Evolutionary conservation across 2,888 invertebrate species (phyloP).

Genomic region (Hanleya hanleyi): DNA sequence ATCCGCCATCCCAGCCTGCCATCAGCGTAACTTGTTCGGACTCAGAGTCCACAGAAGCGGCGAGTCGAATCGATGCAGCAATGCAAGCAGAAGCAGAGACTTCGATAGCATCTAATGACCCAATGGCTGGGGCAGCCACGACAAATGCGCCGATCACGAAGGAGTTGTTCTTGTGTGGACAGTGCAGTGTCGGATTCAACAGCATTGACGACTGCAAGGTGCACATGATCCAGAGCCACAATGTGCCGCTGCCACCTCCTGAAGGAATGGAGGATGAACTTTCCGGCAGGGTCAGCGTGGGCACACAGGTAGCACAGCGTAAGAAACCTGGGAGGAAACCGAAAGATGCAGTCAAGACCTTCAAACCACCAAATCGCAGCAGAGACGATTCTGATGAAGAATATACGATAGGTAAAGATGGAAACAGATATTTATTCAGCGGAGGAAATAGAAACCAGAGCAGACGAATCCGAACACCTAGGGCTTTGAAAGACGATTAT

Average conservation of each 20-base stretch:
- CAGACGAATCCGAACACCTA: slow-evolving; percentile 50
- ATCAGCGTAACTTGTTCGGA: neutral
- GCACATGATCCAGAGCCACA: slow-evolving; percentile 69
- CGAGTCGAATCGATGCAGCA: neutral
- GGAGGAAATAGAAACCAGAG: neutral
- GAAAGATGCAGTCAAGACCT: slow-evolving; percentile 11
- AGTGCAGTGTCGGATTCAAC: slow-evolving; percentile 69
- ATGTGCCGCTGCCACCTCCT: slow-evolving; percentile 20
- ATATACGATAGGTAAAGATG: neutral
- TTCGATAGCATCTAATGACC: no score
- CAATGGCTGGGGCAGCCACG: neutral
- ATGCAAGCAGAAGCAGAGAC: no score
- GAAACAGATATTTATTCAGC: no score
- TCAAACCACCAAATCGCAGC: neutral
- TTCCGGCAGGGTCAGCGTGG: slow-evolving; percentile 51
- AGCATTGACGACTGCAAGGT: slow-evolving; percentile 69
- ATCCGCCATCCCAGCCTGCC: no score
- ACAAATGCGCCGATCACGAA: slow-evolving; percentile 13
- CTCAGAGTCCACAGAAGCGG: neutral
- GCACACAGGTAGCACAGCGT: slow-evolving; percentile 57
- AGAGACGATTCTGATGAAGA: neutral
- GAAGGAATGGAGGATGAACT: slow-evolving; percentile 8
- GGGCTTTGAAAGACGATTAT: slow-evolving; percentile 57
- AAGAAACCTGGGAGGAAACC: slow-evolving; percentile 52
- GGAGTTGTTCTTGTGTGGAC: slow-evolving; percentile 71